phyloP scores from a whole-genome alignment of 2,888 invertebrate genomes.

The Drosophila eohydei region DNA sequence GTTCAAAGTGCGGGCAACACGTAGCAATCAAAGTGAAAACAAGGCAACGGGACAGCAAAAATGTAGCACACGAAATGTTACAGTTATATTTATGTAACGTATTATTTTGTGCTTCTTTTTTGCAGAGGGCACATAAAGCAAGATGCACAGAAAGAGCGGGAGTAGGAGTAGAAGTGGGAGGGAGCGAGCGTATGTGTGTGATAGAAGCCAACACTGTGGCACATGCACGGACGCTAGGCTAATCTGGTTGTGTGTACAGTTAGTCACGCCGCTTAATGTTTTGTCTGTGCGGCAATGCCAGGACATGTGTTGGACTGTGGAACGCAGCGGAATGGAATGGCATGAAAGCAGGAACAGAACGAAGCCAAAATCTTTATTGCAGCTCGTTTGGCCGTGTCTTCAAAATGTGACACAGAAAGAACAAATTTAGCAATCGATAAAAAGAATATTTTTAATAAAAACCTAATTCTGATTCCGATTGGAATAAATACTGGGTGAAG shows the following conservation, averaged over 20 bases:
- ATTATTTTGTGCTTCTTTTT: constrained; percentile 46
- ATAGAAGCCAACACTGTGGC: neutral
- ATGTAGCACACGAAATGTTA: constrained; percentile 52
- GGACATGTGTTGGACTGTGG: constrained; percentile 12
- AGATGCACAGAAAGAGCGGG: constrained; percentile 6
- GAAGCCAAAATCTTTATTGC: neutral
- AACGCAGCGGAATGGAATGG: constrained; percentile 4
- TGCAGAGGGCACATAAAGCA: constrained; percentile 23
- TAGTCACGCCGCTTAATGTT: constrained; percentile 44
- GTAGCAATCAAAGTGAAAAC: constrained; percentile 78
- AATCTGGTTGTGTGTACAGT: constrained; percentile 47
- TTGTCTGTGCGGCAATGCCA: constrained; percentile 20
- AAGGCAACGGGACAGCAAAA: constrained; percentile 54
- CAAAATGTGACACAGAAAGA: neutral
- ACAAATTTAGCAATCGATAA: neutral
- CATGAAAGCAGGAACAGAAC: neutral
- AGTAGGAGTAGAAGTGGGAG: neutral
- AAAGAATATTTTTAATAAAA: neutral
- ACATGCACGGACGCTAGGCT: constrained; percentile 27
- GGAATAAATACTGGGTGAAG: neutral
- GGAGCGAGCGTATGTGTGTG: neutral
- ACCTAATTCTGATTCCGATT: neutral
- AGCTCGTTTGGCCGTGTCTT: neutral
- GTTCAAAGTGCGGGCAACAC: constrained; percentile 57
- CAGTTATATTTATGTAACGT: constrained; percentile 70